Evolutionary conservation across 2,113 vertebrate species (phyloP), one percentile per base, ranked within the genome.

Genomic region (Pterocles orientalis): DNA sequence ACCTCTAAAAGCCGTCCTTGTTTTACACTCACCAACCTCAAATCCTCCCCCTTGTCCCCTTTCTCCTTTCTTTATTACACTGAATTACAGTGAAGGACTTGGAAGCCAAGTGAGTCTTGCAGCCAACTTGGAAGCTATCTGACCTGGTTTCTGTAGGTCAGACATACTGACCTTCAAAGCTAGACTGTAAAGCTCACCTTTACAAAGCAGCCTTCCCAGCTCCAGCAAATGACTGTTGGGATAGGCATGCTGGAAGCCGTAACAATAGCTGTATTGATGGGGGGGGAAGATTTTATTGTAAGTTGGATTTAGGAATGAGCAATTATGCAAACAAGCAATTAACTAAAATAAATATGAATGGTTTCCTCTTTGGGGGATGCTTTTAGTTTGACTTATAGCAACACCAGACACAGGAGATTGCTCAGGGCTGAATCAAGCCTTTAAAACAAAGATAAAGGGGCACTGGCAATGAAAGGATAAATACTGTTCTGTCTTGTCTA

Each of bases 261-360:
- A 96, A 95, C 86, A 96, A 94, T 76, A 82, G 90, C 61, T 84
- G 72, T 92, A 96, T 82, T 95, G 94, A 96, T 76, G 61, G 54
- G 31, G 88, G 88, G 51, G 39, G 53, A 92, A 88, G 68, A 45
- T 91, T 95, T 92, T 90, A 84, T 92, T 96, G 45, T 91, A 89
- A 92, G 3, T 87, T 68, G 23, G 69, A 85, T 89, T 95, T 86
- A 64, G 50, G 61, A 93, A 69, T 91, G 81, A 94, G 81, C 89
- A 93, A 97, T 96, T 94, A 96, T 84, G 81, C 91, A 96, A 96
- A 95, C 76, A 92, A 95, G 83, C 81, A 92, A 96, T 95, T 94
- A 94, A 86, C 82, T 93, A 86, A 94, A 93, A 94, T 84, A 96
- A 96, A 93, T 92, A 87, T 9, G 1, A 94, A 92, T 62, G 57